Conservation (phyloP, 2,888 invertebrate genomes). For the Platycheirus albimanus region DNA sequence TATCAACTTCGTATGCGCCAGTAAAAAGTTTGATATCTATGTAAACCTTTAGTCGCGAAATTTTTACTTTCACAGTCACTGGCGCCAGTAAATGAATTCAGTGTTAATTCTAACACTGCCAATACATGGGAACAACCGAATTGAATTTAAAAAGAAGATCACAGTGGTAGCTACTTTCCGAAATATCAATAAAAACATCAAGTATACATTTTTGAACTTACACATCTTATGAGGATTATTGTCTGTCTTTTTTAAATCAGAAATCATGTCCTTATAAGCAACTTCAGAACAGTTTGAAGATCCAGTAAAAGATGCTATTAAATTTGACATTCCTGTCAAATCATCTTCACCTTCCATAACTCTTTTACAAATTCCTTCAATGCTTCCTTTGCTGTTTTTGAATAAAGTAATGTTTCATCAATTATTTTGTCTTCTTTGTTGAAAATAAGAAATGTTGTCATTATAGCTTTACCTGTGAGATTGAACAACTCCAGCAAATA, state of each 20-base stretch:
- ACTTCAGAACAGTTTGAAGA: constrained; percentile 76
- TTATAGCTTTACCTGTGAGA: constrained; percentile 78
- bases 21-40: too few relatives aligned
- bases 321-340: constrained; percentile 77
- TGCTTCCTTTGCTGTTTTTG: constrained; percentile 76
- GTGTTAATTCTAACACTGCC: too few relatives aligned
- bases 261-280: constrained; percentile 77
- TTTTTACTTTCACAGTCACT: too few relatives aligned
- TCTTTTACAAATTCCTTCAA: constrained; percentile 77
- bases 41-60: too few relatives aligned
- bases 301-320: constrained; percentile 74
- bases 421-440: neutral
- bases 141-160: too few relatives aligned
- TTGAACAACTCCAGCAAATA: constrained; percentile 80
- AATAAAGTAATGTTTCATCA: neutral
- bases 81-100: too few relatives aligned
- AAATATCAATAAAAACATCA: too few relatives aligned
- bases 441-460: neutral
- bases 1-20: too few relatives aligned
- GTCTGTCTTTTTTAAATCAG: constrained; percentile 69
- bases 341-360: constrained; percentile 78
- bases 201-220: too few relatives aligned
- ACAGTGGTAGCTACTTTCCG: too few relatives aligned
- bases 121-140: too few relatives aligned
- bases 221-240: constrained; percentile 76